Base-by-base conservation (phyloP, 2,797 vertebrate species). In the Malacoraja senta region DNA sequence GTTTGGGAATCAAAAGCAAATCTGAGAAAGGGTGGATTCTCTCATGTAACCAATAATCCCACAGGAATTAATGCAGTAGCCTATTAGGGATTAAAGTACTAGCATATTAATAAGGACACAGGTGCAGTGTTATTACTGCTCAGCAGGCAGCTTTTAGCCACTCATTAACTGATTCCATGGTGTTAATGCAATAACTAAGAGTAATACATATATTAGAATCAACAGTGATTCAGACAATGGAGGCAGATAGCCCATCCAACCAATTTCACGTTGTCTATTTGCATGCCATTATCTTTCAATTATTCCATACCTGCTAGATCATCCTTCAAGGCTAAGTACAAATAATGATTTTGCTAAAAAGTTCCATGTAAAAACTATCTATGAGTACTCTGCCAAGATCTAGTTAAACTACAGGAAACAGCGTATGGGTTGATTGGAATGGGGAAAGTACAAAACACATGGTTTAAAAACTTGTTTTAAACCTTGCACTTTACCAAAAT, bases 101-200 rank as follows among this genome's bases (percentile, higher is more conserved):
- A 71, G 24, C 38, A 92, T 58, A 92, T 92, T 92, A 92, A 92
- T 72, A 92, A 76, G 90, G 90, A 92, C 90, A 92, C 90, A 92
- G 90, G 90, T 92, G 90, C 90, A 7, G 29, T 76, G 35, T 92
- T 72, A 92, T 26, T 53, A 92, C 29, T 29, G 38, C 71, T 26
- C 90, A 53, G 90, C 90, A 44, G 90, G 90, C 26, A 92, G 38
- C 68, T 76, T 92, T 76, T 72, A 92, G 95, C 96, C 95, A 77
- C 94, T 93, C 95, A 96, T 97, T 96, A 97, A 94, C 94, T 93
- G 93, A 95, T 94, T 93, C 94, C 95, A 93, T 94, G 95, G 93
- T 94, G 92, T 93, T 94, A 95, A 95, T 9, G 12, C 71, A 91
- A 6, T 29, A 91, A 91, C 19, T 91, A 86, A 86, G 15, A 17